Conservation (phyloP, 2,888 invertebrate genomes). For the Hemistola chrysoprasaria region DNA sequence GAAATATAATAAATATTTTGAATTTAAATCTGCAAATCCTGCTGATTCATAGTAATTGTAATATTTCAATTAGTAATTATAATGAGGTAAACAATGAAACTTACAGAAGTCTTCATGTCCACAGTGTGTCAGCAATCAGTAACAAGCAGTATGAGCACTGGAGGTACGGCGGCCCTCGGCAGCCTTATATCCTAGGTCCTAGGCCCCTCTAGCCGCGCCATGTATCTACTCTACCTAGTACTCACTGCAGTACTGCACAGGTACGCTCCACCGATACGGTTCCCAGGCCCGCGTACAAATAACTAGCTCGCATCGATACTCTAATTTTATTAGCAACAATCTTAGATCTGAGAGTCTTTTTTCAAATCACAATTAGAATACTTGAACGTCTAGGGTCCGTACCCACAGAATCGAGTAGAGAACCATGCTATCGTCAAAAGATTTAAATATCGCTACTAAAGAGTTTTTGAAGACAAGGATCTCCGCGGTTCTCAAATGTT, state of each 20-base stretch:
- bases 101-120: constrained; percentile 52
- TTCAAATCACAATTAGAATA: no score
- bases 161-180: constrained; percentile 28
- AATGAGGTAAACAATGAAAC: constrained; percentile 23
- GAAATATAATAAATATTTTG: no score
- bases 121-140: constrained; percentile 8
- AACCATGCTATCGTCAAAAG: no score
- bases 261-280: not conserved
- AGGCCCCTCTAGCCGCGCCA: constrained; percentile 23
- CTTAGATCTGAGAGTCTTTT: no score
- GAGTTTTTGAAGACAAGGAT: no score
- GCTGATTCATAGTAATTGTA: no score
- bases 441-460: no score
- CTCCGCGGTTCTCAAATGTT: no score
- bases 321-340: constrained; percentile 4
- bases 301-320: not conserved
- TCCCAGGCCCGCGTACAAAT: constrained; percentile 1
- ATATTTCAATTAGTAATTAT: no score
- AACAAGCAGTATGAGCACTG: constrained; percentile 34
- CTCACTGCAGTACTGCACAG: constrained; percentile 3
- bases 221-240: constrained; percentile 9
- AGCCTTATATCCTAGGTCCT: constrained; percentile 37
- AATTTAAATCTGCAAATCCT: no score
- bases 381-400: no score
- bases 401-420: no score